These are phyloP conservation scores for Habroteleia sp. DNA, from an alignment of 2,888 invertebrate genomes.

Conservation along the genomic window DNA sequence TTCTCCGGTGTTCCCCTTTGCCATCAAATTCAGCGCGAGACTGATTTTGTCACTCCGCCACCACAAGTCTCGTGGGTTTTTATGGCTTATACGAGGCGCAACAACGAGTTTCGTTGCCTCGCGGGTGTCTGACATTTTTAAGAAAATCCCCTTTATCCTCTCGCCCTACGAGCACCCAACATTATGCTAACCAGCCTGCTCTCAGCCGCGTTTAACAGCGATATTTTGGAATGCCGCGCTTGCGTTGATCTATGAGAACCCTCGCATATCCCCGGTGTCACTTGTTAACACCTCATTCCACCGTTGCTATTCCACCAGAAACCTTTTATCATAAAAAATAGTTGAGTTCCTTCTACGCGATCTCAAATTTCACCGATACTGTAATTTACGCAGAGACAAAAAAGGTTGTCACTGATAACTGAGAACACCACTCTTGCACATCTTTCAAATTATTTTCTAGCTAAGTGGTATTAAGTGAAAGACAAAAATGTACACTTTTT, in stretches of 20 bases:
- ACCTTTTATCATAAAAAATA: conserved; percentile 50
- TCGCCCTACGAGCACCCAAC: conserved; percentile 65
- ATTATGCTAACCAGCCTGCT: conserved; percentile 77
- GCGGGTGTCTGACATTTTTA: conserved; percentile 74
- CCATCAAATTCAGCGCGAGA: conserved; percentile 58
- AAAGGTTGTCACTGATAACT: too few species aligned
- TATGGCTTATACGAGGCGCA: conserved; percentile 60
- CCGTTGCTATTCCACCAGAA: conserved; percentile 26
- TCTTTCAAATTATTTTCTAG: too few species aligned
- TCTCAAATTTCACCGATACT: conserved; percentile 30
- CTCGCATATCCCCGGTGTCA: conserved; percentile 64
- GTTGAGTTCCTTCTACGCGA: conserved; percentile 12
- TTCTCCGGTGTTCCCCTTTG: conserved; percentile 30
- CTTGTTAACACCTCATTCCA: conserved; percentile 74
- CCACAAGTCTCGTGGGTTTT: conserved; percentile 60
- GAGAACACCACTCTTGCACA: too few species aligned
- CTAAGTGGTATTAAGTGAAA: too few species aligned
- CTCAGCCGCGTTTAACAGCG: conserved; percentile 64
- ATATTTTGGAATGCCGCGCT: conserved; percentile 72
- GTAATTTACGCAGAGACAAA: conserved; percentile 41
- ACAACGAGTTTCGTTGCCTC: conserved; percentile 59
- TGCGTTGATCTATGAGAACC: conserved; percentile 75
- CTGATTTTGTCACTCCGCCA: conserved; percentile 59
- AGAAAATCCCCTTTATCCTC: conserved; percentile 73
- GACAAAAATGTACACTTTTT: too few species aligned